Base-by-base conservation (phyloP, 1,140 invertebrate species). In the Hylaeus volcanicus region DNA sequence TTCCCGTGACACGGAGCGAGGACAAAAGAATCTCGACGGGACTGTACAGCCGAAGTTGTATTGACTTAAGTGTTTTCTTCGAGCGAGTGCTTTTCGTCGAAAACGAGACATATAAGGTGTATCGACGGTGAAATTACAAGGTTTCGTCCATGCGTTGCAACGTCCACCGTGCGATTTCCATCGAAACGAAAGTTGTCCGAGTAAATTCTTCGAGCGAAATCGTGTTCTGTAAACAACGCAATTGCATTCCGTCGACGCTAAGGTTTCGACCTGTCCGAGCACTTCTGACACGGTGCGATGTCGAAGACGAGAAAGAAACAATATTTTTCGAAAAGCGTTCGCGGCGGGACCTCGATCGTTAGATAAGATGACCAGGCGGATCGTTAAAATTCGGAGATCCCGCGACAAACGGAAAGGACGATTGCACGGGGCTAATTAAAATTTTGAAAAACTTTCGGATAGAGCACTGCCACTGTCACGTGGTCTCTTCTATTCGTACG, bases 11-110 rank as follows among this genome's bases (percentile, higher is more conserved):
- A 61, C 78, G 58, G 41, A 56, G n/a, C 58, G 37, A 41, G 71
- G 84, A 88, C 87, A 88, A 86, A 84, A 69, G 65, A 79, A 84
- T 78, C 15, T 88, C 75, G 53, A 82, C 77, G 65, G 26, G 84
- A 88, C 87, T 89, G 85, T 89, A 84, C 77, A 83, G 68, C 82
- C 72, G 88, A 75, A 88, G 83, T 90, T 90, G 80, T 90, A 90
- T 90, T 90, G 89, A 90, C 89, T 75, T 76, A 73, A 76, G 66
- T 51, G 72, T 83, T 85, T 87, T 64, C 79, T 82, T 78, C 56
- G 75, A 56, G 51, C n/a, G 37, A 63, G 66, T 79, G 43, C 60
- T 72, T 79, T 87, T 80, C 37, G 71, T 56, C 26, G 0, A 70
- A 86, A 72, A 83, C 58, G 39, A 79, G 71, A 53, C 51, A 39